Percentiles rank a stretch among this genome's conserved stretches.
Evolutionary conservation across 2,888 invertebrate genomes (phyloP).

Genomic region (Lasioglossum figueresi): DNA sequence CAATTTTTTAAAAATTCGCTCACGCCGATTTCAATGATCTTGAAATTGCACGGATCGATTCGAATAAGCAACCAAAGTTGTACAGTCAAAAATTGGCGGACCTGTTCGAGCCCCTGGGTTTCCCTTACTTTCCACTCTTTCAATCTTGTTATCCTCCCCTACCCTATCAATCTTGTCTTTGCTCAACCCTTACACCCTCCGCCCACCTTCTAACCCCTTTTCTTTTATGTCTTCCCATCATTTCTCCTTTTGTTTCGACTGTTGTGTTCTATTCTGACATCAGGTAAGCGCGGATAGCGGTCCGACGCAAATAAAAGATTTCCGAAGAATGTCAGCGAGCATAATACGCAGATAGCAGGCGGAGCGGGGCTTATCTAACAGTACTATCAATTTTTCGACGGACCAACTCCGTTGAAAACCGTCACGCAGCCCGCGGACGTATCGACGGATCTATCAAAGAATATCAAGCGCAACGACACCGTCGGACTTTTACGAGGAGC

Average conservation of each 20-base stretch:
- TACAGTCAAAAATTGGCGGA: too few relatives aligned
- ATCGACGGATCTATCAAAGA: conserved; percentile 41
- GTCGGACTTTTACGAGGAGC: conserved; percentile 24
- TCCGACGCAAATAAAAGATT: background rate
- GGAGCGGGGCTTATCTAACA: background rate
- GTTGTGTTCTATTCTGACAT: background rate
- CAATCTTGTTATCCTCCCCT: background rate
- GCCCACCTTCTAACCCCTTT: background rate
- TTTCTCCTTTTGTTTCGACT: background rate
- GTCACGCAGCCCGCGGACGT: conserved; percentile 3
- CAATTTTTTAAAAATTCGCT: too few relatives aligned
- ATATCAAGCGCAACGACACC: conserved; percentile 25
- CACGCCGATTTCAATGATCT: too few relatives aligned
- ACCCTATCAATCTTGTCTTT: background rate
- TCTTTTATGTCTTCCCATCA: background rate
- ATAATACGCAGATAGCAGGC: background rate
- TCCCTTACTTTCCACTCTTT: too few relatives aligned
- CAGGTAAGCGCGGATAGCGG: background rate
- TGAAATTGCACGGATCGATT: too few relatives aligned
- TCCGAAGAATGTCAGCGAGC: background rate
- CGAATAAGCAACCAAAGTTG: too few relatives aligned
- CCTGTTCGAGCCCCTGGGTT: too few relatives aligned
- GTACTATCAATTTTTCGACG: conserved; percentile 35
- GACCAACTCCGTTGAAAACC: background rate
- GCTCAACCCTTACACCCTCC: background rate